Evolutionary conservation across 2,113 vertebrate species (phyloP).

Genomic region (Indicator maculatus): DNA sequence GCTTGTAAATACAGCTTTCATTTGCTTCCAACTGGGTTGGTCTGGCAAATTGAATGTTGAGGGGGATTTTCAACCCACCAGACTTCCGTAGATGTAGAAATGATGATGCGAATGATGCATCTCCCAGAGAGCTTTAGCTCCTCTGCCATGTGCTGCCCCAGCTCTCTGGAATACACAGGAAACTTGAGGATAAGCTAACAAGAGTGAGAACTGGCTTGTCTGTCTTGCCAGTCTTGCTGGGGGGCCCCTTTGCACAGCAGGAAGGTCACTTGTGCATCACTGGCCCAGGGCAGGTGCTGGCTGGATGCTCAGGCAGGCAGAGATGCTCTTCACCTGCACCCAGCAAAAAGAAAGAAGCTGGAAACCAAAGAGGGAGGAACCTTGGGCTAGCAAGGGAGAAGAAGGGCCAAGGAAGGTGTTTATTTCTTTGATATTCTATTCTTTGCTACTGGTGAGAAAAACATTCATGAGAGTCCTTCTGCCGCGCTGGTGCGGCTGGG

Average conservation of each 20-base stretch:
- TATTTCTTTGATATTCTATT: not conserved
- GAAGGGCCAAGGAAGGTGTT: not conserved
- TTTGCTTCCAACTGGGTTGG: too few species aligned
- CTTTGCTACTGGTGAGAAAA: not conserved
- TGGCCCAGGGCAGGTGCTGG: accelerated
- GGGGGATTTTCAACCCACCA: too few species aligned
- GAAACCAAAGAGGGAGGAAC: not conserved
- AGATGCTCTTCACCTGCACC: not conserved
- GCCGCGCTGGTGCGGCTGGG: accelerated
- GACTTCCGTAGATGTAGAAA: not conserved
- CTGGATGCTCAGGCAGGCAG: not conserved
- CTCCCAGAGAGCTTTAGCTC: not conserved
- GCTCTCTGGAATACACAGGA: not conserved
- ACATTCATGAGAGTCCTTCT: not conserved
- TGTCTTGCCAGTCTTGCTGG: not conserved
- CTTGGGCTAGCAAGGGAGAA: not conserved
- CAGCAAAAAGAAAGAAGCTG: not conserved
- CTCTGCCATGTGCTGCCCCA: not conserved
- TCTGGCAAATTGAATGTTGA: too few species aligned
- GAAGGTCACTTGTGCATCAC: accelerated
- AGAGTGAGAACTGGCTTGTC: not conserved
- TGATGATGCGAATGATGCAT: not conserved
- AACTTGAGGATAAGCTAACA: not conserved
- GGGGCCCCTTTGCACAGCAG: not conserved
- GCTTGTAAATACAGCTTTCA: too few species aligned